These are phyloP conservation scores for Apogon talboti DNA, from an alignment of 2,797 vertebrate species.

Conservation along the genomic window DNA sequence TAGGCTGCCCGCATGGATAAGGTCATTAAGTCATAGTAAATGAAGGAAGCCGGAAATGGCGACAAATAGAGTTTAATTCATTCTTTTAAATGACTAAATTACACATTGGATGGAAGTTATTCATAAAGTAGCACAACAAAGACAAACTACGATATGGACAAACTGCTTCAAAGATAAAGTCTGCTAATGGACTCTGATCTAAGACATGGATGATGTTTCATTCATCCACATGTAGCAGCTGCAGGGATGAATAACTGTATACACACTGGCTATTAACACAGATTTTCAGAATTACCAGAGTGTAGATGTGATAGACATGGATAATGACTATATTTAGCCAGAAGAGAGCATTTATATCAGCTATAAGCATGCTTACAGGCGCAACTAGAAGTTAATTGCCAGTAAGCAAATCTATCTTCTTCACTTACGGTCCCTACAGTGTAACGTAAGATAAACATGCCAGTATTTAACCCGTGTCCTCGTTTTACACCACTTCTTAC, in stretches of 20 bases:
- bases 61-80: background rate
- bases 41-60: conserved; percentile 38
- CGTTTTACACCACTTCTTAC: background rate
- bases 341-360: background rate
- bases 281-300: too few relatives aligned
- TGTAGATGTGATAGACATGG: too few relatives aligned
- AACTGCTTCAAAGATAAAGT: background rate
- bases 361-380: background rate
- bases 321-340: too few relatives aligned
- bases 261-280: too few relatives aligned
- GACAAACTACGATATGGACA: too few relatives aligned
- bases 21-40: conserved; percentile 28
- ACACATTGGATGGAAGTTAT: too few relatives aligned
- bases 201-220: background rate
- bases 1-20: background rate
- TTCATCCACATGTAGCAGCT: conserved; percentile 6
- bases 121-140: too few relatives aligned
- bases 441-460: background rate
- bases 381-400: background rate
- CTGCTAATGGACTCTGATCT: too few relatives aligned
- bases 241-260: background rate
- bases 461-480: rapidly evolving
- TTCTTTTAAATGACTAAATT: conserved; percentile 3
- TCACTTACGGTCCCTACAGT: rapidly evolving
- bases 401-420: background rate